Percentiles rank a stretch among this genome's conserved stretches.
Evolutionary conservation across 2,888 invertebrate genomes (phyloP).

Genomic region (Oxycera nigricornis): DNA sequence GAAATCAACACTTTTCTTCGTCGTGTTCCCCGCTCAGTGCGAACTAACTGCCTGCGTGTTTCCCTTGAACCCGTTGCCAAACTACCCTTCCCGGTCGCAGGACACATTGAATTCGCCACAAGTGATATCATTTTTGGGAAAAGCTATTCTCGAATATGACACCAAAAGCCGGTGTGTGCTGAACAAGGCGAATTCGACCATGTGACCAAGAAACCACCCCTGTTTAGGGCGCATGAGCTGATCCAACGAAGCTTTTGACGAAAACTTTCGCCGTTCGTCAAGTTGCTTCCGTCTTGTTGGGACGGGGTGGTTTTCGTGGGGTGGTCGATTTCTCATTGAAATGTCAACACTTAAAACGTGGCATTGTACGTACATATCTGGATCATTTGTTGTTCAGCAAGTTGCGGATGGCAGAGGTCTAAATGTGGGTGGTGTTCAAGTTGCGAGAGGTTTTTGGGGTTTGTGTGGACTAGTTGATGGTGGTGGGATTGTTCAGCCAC

Average conservation of each 20-base stretch:
- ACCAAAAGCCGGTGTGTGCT: neutral
- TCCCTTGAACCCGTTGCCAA: neutral
- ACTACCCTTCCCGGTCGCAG: neutral
- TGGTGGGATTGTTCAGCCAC: neutral
- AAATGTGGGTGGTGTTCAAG: neutral
- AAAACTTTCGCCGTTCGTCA: neutral
- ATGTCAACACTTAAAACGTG: slow-evolving; percentile 30
- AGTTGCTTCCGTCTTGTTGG: neutral
- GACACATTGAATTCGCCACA: slow-evolving; percentile 13
- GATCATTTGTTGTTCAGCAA: slow-evolving; percentile 19
- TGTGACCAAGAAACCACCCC: neutral
- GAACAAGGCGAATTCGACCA: neutral
- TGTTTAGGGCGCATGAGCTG: neutral
- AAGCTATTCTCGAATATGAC: neutral
- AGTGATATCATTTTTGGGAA: neutral
- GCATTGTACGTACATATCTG: neutral
- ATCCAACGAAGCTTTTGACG: slow-evolving; percentile 4
- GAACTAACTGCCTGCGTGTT: neutral
- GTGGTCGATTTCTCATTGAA: neutral
- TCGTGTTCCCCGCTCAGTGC: neutral
- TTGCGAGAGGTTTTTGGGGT: neutral
- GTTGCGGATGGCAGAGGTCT: neutral
- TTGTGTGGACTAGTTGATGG: slow-evolving; percentile 1
- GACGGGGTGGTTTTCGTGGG: neutral
- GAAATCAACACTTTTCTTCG: slow-evolving; percentile 13